These are phyloP conservation scores for Apodemia duryi DNA, from an alignment of 2,888 invertebrate genomes.

Conservation along the genomic window DNA sequence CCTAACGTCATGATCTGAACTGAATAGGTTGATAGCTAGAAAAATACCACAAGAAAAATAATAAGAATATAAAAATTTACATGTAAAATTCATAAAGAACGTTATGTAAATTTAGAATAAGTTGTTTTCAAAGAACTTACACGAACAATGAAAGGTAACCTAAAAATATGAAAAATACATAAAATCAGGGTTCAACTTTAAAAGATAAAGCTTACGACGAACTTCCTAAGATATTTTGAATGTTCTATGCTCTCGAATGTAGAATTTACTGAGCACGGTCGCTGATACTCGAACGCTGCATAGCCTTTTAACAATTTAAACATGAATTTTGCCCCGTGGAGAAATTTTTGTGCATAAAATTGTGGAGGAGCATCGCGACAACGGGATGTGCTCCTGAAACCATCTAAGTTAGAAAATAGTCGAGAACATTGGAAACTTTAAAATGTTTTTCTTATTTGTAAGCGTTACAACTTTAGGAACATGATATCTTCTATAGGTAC, in stretches of 20 bases:
- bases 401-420: slow-evolving; percentile 32
- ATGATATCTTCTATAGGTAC: neutral
- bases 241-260: slow-evolving; percentile 30
- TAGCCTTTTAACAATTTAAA: slow-evolving; percentile 62
- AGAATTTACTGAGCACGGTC: slow-evolving; percentile 30
- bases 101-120: neutral
- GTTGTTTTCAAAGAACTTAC: slow-evolving; percentile 7
- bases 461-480: neutral
- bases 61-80: no score
- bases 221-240: slow-evolving; percentile 32
- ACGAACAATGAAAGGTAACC: slow-evolving; percentile 8
- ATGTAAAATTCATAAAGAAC: neutral
- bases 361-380: slow-evolving; percentile 35
- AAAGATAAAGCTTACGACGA: slow-evolving; percentile 25
- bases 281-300: slow-evolving; percentile 36
- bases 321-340: slow-evolving; percentile 43
- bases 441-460: slow-evolving; percentile 26
- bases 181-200: slow-evolving; percentile 14
- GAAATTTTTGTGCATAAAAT: slow-evolving; percentile 66
- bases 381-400: slow-evolving; percentile 27
- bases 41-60: no score
- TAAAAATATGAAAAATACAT: slow-evolving; percentile 12
- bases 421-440: slow-evolving; percentile 26
- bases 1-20: no score
- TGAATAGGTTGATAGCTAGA: no score